Evolutionary conservation across 2,888 invertebrate genomes (phyloP).

Genomic region (Endotricha flammealis): DNA sequence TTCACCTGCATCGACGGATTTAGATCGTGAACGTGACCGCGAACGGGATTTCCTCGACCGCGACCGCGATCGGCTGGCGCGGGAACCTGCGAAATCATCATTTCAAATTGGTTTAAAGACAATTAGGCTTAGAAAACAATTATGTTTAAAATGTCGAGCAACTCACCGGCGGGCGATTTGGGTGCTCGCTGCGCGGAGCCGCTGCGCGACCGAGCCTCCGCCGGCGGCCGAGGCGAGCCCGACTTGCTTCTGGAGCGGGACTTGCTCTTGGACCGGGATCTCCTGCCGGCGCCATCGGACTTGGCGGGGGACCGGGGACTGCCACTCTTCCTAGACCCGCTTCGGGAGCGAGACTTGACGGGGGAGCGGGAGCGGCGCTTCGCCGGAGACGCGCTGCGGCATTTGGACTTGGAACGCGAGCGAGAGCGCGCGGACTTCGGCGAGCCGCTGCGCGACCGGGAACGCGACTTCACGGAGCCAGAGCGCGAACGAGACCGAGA

Average conservation of each 20-base stretch:
- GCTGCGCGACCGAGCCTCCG: conserved; percentile 27
- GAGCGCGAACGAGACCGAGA: conserved; percentile 28
- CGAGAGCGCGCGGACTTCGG: conserved; percentile 28
- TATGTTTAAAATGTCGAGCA: neutral
- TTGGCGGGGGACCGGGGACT: conserved; percentile 21
- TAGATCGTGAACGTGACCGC: conserved; percentile 11
- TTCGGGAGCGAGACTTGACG: conserved; percentile 26
- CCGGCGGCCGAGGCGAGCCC: conserved; percentile 9
- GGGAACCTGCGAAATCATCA: conserved; percentile 27
- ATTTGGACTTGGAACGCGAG: conserved; percentile 21
- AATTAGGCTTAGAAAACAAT: neutral
- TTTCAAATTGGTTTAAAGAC: too few species aligned
- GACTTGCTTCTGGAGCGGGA: conserved; percentile 22
- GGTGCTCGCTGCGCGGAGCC: conserved; percentile 14
- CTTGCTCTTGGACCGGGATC: conserved; percentile 26
- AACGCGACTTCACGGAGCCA: conserved; percentile 36
- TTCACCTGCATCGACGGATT: conserved; percentile 5
- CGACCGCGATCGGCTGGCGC: conserved; percentile 20
- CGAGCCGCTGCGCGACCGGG: conserved; percentile 30
- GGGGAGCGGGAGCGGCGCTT: conserved; percentile 27
- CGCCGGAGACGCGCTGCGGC: conserved; percentile 21
- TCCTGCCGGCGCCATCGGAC: conserved; percentile 23
- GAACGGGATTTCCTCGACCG: conserved; percentile 11
- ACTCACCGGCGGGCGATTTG: conserved; percentile 27
- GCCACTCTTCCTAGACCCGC: conserved; percentile 2